Evolutionary conservation across 2,888 invertebrate species (phyloP).

Genomic region (Zygaena filipendulae): DNA sequence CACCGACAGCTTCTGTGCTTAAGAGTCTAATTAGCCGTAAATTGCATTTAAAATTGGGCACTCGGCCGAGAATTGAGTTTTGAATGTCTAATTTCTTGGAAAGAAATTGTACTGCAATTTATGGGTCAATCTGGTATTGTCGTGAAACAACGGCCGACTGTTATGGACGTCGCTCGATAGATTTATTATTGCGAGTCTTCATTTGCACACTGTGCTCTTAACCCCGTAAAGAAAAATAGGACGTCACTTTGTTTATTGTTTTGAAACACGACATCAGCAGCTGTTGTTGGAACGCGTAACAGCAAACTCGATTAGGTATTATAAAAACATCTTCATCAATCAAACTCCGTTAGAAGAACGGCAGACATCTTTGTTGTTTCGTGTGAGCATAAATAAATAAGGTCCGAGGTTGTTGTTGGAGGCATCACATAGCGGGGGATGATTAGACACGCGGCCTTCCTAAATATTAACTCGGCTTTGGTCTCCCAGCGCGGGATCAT

Average conservation of each 20-base stretch:
- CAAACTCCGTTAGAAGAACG: too few relatives aligned
- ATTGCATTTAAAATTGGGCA: constrained; percentile 55
- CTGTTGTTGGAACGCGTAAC: too few relatives aligned
- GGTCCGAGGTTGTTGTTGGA: too few relatives aligned
- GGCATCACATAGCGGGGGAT: constrained; percentile 17
- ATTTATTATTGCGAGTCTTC: constrained; percentile 10
- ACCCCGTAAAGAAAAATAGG: too few relatives aligned
- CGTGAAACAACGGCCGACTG: too few relatives aligned
- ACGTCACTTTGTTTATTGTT: constrained; percentile 6
- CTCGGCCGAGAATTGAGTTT: constrained; percentile 54
- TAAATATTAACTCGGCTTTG: constrained; percentile 29
- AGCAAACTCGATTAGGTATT: too few relatives aligned
- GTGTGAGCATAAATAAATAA: too few relatives aligned
- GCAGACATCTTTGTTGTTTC: too few relatives aligned
- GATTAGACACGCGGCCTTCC: constrained; percentile 20
- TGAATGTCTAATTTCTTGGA: constrained; percentile 55
- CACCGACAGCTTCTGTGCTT: constrained; percentile 40
- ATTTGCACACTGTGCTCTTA: constrained; percentile 13
- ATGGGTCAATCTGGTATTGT: constrained; percentile 36
- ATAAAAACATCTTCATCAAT: too few relatives aligned
- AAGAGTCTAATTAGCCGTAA: constrained; percentile 60
- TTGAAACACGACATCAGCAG: constrained; percentile 12
- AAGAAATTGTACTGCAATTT: constrained; percentile 44
- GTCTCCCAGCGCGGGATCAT: constrained; percentile 23
- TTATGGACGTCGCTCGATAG: too few relatives aligned